Percentiles rank a stretch among this genome's conserved stretches.
Evolutionary conservation across 2,797 vertebrate species (phyloP).

Genomic region (Cephalopachus bancanus): DNA sequence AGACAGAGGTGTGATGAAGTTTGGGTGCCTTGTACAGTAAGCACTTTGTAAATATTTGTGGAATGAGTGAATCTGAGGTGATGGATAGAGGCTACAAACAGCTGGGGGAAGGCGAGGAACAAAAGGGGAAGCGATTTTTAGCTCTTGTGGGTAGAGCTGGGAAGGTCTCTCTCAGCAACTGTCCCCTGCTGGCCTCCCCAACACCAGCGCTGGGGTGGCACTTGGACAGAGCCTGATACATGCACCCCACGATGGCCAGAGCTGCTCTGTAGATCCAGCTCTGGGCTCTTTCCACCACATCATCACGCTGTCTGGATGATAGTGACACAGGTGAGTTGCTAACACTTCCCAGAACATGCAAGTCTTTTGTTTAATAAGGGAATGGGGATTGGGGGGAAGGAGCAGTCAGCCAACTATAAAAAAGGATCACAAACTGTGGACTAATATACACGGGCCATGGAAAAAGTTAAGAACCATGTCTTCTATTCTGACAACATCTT

Average conservation of each 20-base stretch:
- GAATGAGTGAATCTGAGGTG: conserved; percentile 17
- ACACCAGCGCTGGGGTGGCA: not conserved
- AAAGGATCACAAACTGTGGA: conserved; percentile 14
- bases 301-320: not conserved
- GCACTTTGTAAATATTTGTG: not conserved
- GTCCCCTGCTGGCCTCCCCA: not conserved
- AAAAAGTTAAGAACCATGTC: not conserved
- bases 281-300: not conserved
- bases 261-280: not conserved
- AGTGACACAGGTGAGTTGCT: not conserved
- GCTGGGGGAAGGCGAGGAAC: not conserved
- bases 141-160: no score
- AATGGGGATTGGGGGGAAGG: not conserved
- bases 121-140: not conserved
- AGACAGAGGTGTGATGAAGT: not conserved
- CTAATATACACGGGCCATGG: not conserved
- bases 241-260: not conserved
- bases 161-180: not conserved
- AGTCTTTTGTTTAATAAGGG: conserved; percentile 59
- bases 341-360: conserved; percentile 14
- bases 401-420: conserved; percentile 29
- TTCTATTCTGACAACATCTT: conserved; percentile 10
- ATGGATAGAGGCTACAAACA: not conserved
- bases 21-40: not conserved
- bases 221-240: not conserved